A percentile compares a stretch with the other conserved stretches of the same genome.
Conservation (phyloP, 2,113 vertebrate species). For the Meles meles region DNA sequence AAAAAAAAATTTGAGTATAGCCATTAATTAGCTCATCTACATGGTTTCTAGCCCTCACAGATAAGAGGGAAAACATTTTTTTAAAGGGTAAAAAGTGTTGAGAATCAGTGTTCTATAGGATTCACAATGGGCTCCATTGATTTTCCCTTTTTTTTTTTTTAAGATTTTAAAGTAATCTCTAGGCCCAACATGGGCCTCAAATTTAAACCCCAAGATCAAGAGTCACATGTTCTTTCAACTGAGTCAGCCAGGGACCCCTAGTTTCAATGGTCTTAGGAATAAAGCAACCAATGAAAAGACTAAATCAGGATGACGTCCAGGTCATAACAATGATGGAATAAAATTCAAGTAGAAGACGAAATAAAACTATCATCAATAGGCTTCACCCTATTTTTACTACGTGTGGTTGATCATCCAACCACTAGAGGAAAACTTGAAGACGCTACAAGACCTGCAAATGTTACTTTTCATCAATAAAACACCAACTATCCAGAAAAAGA, state of each 20-base stretch:
- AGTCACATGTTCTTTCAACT: background rate
- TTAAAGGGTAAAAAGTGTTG: background rate
- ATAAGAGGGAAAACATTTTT: background rate
- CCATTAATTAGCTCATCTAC: background rate
- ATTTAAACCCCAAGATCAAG: background rate
- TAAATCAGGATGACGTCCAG: background rate
- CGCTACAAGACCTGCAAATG: background rate
- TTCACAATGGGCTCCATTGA: background rate
- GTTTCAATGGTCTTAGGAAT: background rate
- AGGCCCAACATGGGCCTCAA: background rate
- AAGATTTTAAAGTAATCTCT: background rate
- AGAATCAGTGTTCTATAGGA: background rate
- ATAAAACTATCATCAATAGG: background rate
- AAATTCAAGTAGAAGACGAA: background rate
- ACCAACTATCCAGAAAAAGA: slow-evolving; percentile 26
- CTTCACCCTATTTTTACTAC: background rate
- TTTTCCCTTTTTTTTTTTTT: background rate
- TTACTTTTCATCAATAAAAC: slow-evolving; percentile 33
- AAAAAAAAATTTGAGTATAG: background rate
- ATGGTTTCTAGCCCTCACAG: background rate
- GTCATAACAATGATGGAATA: background rate
- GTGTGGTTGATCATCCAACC: background rate
- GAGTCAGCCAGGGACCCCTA: background rate
- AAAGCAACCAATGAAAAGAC: background rate
- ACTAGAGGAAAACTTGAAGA: background rate